Base-by-base conservation (phyloP, 1,140 invertebrate species). In the Cotesia typhae region DNA sequence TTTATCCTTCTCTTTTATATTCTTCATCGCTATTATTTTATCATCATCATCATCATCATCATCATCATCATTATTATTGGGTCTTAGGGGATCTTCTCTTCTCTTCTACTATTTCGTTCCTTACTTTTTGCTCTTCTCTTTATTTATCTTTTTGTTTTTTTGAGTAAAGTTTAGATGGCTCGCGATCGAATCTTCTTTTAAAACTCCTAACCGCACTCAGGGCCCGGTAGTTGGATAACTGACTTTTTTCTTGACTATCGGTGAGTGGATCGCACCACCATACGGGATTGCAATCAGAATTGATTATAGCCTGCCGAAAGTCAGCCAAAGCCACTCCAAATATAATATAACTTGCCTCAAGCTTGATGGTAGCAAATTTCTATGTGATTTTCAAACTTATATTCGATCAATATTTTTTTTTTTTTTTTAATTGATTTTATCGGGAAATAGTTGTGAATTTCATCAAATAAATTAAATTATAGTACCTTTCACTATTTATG, bases 251-350 rank as follows among this genome's bases (percentile, higher is more conserved):
- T 82, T 77, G 77, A 76, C 78, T 84, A 85, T 85, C 83, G 81
- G 74, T 71, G 80, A 81, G 82, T 82, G 83, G 82, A 86, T 86
- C 83, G 82, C 80, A 77, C 81, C 78, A 75, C 80, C 80, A 82
- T 83, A 77, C 79, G 71, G 80, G 82, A 81, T 80, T 83, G 83
- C 84, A 87, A 86, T 86, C 84, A 87, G 85, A 86, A 85, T 86
- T 86, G 85, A 87, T 87, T 87, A 85, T 85, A 87, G 85, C 84
- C 85, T 85, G 84, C 83, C 84, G 84, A 87, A 87, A 86, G 79
- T 85, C 72, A 71, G 81, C 77, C 80, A 80, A 79, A 80, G 78
- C 74, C 78, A 78, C 78, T 14, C 59, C 76, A 76, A 80, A 80
- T 85, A 84, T 85, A 85, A 85, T 85, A 85, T 82, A 83, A 83